Evolutionary conservation across 2,113 vertebrate genomes (phyloP), one percentile per base, ranked within the genome.

Genomic region (Microcebus lehilahytsara): DNA sequence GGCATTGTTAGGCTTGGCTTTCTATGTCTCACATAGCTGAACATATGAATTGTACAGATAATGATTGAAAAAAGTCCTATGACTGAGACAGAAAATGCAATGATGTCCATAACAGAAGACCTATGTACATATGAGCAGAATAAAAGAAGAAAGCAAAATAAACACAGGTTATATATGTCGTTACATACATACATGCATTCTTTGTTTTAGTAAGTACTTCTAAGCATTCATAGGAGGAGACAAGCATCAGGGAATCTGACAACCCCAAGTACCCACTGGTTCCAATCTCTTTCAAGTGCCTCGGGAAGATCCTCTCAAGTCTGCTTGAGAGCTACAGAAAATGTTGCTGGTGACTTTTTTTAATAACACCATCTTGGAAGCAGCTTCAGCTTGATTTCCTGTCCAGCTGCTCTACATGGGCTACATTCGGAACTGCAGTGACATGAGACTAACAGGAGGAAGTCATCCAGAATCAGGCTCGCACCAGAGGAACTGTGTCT

Each of bases 341-440:
- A 42, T 77, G 34, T 11, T 71, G 49, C 78, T 30, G 3, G 25
- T 77, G 17, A 58, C 46, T 77, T 58, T 20, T 71, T 40, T 56
- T 20, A 56, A 56, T 19, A 46, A 40, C 9, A 0, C 11, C 69
- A 12, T 66, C 62, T 66, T 66, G 42, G 40, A 30, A 87, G 27
- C 11, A 74, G 42, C 30, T 34, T 9, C 22, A 16, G 5, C 42
- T 13, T 30, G 51, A 32, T 11, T 16, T 10, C 32, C 46, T 53
- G 30, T 37, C 9, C 0, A n/a, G 3, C 16, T n/a, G 14, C 8
- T 34, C 34, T 13, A 9, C 6, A 1, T 20, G 37, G 22, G 34
- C 32, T 62, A 9, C 22, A 4, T 23, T 46, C 20, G 7, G 4
- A 1, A 46, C 1, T 2, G 4, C 60, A 12, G 16, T 6, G 27